A percentile compares a stretch with the other conserved stretches of the same genome.
Evolutionary conservation across 2,797 vertebrate species (phyloP).

Genomic region (Cirrhinus molitorella): DNA sequence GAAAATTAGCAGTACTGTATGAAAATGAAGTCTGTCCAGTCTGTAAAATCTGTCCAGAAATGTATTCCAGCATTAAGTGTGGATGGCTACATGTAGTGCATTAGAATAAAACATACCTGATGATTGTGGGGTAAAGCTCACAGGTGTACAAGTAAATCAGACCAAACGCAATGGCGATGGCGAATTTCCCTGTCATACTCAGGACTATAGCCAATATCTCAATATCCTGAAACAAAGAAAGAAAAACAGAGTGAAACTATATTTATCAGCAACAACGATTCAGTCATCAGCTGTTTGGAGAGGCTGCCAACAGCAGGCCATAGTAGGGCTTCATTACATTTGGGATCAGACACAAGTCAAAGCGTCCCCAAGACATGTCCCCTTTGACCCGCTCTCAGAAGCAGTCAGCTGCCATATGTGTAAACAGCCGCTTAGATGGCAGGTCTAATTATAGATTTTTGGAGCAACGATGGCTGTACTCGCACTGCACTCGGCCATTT

Average conservation of each 20-base stretch:
- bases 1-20: background rate
- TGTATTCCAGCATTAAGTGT: background rate
- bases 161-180: constrained; percentile 89
- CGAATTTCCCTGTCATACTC: constrained; percentile 90
- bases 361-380: constrained; percentile 17
- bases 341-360: constrained; percentile 18
- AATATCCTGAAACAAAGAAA: constrained; percentile 71
- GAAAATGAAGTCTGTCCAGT: too few species aligned
- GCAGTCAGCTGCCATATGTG: constrained; percentile 26
- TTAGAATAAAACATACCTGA: constrained; percentile 78
- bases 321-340: constrained; percentile 13
- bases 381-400: constrained; percentile 3
- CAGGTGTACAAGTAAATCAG: constrained; percentile 94
- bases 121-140: constrained; percentile 91
- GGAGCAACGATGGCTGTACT: background rate
- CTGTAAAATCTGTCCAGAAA: background rate
- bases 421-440: constrained; percentile 29
- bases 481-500: background rate
- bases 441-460: constrained; percentile 37
- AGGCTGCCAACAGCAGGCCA: constrained; percentile 7
- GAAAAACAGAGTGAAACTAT: constrained; percentile 3
- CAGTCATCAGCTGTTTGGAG: constrained; percentile 27
- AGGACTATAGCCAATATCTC: constrained; percentile 75
- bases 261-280: constrained; percentile 17
- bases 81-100: background rate